These are phyloP conservation scores for Cryptus armator DNA, from an alignment of 2,888 invertebrate genomes.

Conservation along the genomic window DNA sequence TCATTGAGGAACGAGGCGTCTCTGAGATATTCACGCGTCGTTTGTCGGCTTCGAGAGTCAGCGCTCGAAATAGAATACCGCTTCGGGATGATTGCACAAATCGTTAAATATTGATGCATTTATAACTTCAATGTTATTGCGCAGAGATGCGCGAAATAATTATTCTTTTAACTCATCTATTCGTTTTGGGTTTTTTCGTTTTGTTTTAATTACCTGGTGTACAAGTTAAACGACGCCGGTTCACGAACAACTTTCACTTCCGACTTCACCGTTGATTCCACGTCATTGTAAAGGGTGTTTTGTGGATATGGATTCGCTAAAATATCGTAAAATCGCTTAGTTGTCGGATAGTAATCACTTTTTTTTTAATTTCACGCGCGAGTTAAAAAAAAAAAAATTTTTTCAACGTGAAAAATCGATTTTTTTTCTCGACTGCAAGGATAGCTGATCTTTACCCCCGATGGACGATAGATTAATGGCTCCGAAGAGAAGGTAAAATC, in stretches of 20 bases:
- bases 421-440: not conserved
- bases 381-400: not conserved
- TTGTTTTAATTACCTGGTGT: slow-evolving; percentile 74
- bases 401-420: not conserved
- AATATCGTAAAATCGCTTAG: slow-evolving; percentile 55
- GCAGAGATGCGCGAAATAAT: not conserved
- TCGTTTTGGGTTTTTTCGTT: not conserved
- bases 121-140: slow-evolving; percentile 8
- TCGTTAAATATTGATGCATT: slow-evolving; percentile 63
- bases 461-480: slow-evolving; percentile 60
- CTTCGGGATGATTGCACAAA: slow-evolving; percentile 71
- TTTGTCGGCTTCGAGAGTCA: slow-evolving; percentile 76
- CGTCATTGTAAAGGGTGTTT: slow-evolving; percentile 76
- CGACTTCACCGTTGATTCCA: slow-evolving; percentile 74
- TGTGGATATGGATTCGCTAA: slow-evolving; percentile 74
- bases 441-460: slow-evolving; percentile 71
- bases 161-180: not conserved
- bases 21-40: slow-evolving; percentile 73
- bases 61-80: slow-evolving; percentile 81
- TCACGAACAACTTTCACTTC: slow-evolving; percentile 73
- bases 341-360: not conserved
- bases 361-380: slow-evolving; percentile 9
- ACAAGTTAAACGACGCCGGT: slow-evolving; percentile 79
- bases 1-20: slow-evolving; percentile 71
- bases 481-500: slow-evolving; percentile 70